Base-by-base conservation (phyloP, 2,113 vertebrate species). In the Campylomormyrus numenius region DNA sequence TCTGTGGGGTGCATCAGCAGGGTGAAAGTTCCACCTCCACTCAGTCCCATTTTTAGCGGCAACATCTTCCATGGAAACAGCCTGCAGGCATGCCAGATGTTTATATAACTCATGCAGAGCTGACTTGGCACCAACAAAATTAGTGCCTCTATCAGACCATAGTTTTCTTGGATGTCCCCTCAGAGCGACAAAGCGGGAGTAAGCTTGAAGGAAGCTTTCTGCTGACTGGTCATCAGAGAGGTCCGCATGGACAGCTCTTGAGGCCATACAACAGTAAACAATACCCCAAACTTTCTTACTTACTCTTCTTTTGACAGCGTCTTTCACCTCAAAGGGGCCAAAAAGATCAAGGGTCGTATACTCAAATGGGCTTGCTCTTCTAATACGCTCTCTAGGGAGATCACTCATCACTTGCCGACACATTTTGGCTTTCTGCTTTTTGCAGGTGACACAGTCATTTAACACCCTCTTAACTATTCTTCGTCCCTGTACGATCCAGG, bases 401-500 rank as follows among this genome's bases (percentile, higher is more conserved):
- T 56, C 53, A 56, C 35, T 0, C 35, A 39, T 56, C 53, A 56
- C 53, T 56, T 56, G 53, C 53, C 4, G 53, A 56, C 53, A 56
- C 53, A 56, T 56, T 56, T 21, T 56, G 19, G 53, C 53, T 56
- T 21, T 56, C 19, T 56, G 53, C 19, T 56, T 56, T 56, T 56
- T 56, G 19, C 53, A 56, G 19, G 53, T 21, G 27, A 90, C 80
- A 91, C 80, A 91, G 31, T 3, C n/a, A 19, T 91, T 83, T 39
- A 91, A 50, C 9, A 42, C 13, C 13, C 80, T 89, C 42, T 92
- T 85, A 2, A 84, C 89, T 11, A 84, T 21, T 80, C 24, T 89
- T 5, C 90, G 0, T 13, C 91, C 90, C 66, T 70, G 90, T n/a
- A 90, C 1, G 2, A 91, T 70, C 88, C 91, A 92, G 19, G 88